Conservation (phyloP, 2,113 vertebrate genomes). For the Mugil cephalus region DNA sequence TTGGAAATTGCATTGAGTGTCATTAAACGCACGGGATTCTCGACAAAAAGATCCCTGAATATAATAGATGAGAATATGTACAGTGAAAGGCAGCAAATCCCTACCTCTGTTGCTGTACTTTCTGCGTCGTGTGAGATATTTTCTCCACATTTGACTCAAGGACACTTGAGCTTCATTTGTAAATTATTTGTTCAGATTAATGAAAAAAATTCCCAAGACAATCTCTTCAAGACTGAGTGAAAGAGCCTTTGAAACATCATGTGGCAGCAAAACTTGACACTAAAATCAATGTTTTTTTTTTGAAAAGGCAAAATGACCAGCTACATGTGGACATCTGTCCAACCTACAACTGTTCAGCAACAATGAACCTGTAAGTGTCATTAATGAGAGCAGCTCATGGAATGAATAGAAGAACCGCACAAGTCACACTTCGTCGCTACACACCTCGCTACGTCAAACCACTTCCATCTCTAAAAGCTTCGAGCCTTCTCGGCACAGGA, state of each 20-base stretch:
- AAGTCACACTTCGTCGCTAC: no score
- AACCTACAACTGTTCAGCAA: no score
- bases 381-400: no score
- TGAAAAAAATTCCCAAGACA: neutral
- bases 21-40: conserved; percentile 16
- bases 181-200: conserved; percentile 16
- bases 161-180: conserved; percentile 31
- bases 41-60: conserved; percentile 18
- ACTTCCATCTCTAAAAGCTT: no score
- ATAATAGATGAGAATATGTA: neutral
- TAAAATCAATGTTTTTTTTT: no score
- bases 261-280: conserved; percentile 8
- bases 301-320: conserved; percentile 20
- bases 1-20: conserved; percentile 19
- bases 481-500: no score
- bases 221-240: conserved; percentile 2
- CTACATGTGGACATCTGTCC: no score
- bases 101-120: neutral
- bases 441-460: no score
- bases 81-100: no score
- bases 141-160: conserved; percentile 3
- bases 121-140: conserved; percentile 8
- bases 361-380: no score
- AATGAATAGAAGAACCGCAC: no score
- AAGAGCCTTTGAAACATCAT: conserved; percentile 12